Conservation (phyloP, 2,888 invertebrate species). For the Orthonychiurus folsomi region DNA sequence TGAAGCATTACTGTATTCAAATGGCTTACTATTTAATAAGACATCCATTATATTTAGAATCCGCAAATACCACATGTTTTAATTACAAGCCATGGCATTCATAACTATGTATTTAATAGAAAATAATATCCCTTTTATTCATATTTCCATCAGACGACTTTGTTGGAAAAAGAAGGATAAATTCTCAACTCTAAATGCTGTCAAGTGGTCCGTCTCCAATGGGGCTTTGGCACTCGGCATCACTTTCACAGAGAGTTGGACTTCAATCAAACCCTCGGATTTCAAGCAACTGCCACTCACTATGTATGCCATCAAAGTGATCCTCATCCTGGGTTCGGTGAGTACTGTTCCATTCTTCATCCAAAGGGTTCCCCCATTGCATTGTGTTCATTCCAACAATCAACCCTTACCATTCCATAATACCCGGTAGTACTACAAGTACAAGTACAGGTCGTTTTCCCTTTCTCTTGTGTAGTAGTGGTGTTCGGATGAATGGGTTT, state of each 20-base stretch:
- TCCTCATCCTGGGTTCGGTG: conserved; percentile 30
- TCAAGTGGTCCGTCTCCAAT: conserved; percentile 36
- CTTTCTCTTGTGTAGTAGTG: too few species aligned
- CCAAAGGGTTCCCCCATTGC: background rate
- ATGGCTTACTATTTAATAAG: too few species aligned
- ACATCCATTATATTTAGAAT: too few species aligned
- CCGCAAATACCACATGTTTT: too few species aligned
- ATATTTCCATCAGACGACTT: conserved; percentile 30
- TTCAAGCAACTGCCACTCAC: background rate
- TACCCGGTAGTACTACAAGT: background rate
- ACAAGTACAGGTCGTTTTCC: too few species aligned
- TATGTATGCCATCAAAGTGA: conserved; percentile 25
- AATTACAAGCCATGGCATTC: too few species aligned
- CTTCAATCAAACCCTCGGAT: conserved; percentile 5
- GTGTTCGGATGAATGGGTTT: too few species aligned
- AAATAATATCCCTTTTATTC: too few species aligned
- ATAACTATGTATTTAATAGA: too few species aligned
- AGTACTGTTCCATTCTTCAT: conserved; percentile 11
- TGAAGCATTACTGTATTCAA: too few species aligned
- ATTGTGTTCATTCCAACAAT: too few species aligned
- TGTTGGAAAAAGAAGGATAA: conserved; percentile 40
- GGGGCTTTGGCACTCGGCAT: conserved; percentile 19
- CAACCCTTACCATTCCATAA: background rate
- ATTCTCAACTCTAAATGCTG: conserved; percentile 33
- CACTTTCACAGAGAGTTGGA: conserved; percentile 9